A percentile compares a stretch with the other conserved stretches of the same genome.
Conservation (phyloP, 2,797 vertebrate genomes). For the Rhincodon typus region DNA sequence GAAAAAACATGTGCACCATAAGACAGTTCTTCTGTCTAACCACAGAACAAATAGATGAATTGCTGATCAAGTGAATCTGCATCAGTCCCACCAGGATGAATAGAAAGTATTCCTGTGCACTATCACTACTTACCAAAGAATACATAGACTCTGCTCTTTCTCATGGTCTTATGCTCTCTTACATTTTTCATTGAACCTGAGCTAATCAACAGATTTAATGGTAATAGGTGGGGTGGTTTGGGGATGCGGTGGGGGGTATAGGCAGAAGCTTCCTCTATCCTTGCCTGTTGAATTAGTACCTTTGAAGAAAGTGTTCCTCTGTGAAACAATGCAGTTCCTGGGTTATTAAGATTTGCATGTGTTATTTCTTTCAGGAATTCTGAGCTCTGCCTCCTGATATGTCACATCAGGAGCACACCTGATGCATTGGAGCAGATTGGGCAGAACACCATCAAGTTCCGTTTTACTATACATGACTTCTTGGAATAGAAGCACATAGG, state of each 20-base stretch:
- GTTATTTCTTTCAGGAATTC: neutral
- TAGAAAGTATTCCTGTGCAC: neutral
- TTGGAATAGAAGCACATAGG: neutral
- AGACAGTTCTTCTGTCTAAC: neutral
- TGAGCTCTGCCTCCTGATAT: no score
- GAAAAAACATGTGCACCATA: neutral
- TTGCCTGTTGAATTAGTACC: neutral
- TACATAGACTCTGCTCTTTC: neutral
- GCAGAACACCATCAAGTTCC: neutral
- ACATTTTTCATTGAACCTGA: neutral
- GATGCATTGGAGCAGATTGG: neutral
- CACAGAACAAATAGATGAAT: neutral
- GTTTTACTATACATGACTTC: neutral
- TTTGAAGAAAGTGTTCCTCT: neutral
- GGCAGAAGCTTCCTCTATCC: neutral
- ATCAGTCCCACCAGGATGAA: neutral
- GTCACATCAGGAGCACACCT: no score
- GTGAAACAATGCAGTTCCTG: no score
- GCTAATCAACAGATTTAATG: neutral
- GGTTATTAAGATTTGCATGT: neutral
- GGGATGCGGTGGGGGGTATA: no score
- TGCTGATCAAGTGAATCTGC: neutral
- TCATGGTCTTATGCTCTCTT: neutral
- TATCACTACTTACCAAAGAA: neutral
- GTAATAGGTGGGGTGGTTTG: no score